phyloP scores from a whole-genome alignment of 2,888 invertebrate species.

The Chrysotoxum bicinctum region DNA sequence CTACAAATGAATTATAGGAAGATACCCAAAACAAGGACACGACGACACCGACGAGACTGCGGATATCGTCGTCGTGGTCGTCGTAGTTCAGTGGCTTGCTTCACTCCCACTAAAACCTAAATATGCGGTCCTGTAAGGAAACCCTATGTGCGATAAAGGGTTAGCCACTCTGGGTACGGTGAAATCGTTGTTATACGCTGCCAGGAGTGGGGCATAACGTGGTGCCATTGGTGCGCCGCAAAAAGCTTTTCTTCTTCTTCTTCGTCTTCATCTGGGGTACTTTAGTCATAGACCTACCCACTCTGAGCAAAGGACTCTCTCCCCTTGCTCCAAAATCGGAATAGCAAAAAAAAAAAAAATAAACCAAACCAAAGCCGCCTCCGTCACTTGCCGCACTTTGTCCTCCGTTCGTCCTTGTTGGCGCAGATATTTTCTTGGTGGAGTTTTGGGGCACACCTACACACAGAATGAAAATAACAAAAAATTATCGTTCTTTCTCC shows the following conservation, averaged over 20 bases:
- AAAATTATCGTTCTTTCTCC: conserved; percentile 38
- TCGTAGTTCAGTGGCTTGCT: conserved; percentile 80
- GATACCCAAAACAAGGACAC: conserved; percentile 40
- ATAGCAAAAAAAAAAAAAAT: conserved; percentile 11
- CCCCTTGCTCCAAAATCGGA: conserved; percentile 27
- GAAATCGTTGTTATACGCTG: conserved; percentile 70
- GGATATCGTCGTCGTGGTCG: conserved; percentile 79
- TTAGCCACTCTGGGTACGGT: conserved; percentile 81
- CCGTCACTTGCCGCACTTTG: neutral
- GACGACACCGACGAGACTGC: conserved; percentile 71
- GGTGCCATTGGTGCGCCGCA: conserved; percentile 83
- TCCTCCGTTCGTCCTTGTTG: conserved; percentile 14
- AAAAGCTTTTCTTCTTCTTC: conserved; percentile 81
- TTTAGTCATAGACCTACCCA: conserved; percentile 68
- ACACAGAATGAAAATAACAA: conserved; percentile 53
- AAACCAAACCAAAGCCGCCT: conserved; percentile 54
- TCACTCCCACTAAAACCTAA: conserved; percentile 82
- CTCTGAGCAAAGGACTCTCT: conserved; percentile 16
- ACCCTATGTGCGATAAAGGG: conserved; percentile 83
- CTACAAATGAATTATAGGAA: conserved; percentile 40
- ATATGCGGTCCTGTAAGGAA: conserved; percentile 83
- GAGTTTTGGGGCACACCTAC: conserved; percentile 70
- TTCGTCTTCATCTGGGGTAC: conserved; percentile 66
- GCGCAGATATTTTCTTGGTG: conserved; percentile 68
- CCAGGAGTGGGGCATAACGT: conserved; percentile 80